Evolutionary conservation across 2,797 vertebrate genomes (phyloP), one percentile per base, ranked within the genome.

Genomic region (Neoniphon sammara): DNA sequence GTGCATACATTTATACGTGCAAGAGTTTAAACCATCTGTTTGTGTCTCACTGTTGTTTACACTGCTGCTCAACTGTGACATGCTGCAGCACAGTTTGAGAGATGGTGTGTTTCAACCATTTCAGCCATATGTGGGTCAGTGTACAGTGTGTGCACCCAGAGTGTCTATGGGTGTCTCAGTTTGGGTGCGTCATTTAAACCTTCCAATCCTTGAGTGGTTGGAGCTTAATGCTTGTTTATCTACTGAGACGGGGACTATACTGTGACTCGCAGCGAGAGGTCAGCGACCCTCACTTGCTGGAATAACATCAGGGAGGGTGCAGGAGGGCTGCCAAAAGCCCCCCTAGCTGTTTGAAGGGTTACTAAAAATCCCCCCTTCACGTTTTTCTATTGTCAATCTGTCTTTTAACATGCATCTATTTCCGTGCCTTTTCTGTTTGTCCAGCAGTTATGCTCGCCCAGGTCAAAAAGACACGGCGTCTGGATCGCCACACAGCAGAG

Each of bases 291-390:
- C 23, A 63, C 80, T 79, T 53, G 75, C 86, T 93, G 83, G 88
- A 92, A 91, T 78, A 93, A 93, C 89, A 91, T 12, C 31, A 56
- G 80, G 59, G 70, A 78, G 65, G 84, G 72, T 67, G 78, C 31
- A 23, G 59, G 74, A 52, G 52, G 31, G 25, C 49, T 69, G 61
- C 77, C 85, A 82, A 82, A 83, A 77, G 77, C 66, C 61, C 10
- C 1, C 36, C 14, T 18, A 30, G 75, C 60, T 77, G 23, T 55
- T 64, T 46, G 10, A 20, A 46, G 25, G 39, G 25, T 74, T 66
- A 1, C 44, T 34, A 64, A 62, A 52, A 65, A 50, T 7, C 60
- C 42, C 70, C 30, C 53, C 27, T 70, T 44, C 31, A 65, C 10
- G 11, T 3, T 79, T 71, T 30, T 69, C 53, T 68, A 25, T 73